Evolutionary conservation across 2,888 invertebrate species (phyloP).

Genomic region (Nasonovia ribisnigri): DNA sequence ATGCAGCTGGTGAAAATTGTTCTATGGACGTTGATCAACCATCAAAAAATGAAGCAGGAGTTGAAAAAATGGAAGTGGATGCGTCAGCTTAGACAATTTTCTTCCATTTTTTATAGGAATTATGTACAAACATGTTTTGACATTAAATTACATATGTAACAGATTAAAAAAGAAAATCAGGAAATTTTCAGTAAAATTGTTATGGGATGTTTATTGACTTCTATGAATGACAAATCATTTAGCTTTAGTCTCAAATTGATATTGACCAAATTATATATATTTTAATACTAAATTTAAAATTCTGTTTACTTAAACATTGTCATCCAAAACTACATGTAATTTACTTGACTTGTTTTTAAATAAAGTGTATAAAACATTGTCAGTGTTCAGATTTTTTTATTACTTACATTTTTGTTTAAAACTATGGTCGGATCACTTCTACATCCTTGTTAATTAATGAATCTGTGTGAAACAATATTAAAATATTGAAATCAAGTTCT

Average conservation of each 20-base stretch:
- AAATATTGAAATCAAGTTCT: neutral
- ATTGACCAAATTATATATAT: constrained; percentile 33
- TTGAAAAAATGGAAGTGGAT: constrained; percentile 63
- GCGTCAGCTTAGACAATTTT: constrained; percentile 33
- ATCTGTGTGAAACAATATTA: neutral
- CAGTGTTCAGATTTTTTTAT: neutral
- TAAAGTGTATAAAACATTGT: constrained; percentile 30
- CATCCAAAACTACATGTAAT: neutral
- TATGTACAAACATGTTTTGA: constrained; percentile 63
- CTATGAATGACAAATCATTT: constrained; percentile 40
- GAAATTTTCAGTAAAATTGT: constrained; percentile 9
- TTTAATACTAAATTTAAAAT: neutral
- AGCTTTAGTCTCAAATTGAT: neutral
- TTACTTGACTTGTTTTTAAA: constrained; percentile 23
- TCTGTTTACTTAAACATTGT: constrained; percentile 7
- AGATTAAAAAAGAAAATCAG: constrained; percentile 15
- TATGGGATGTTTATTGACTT: neutral
- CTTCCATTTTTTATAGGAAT: constrained; percentile 14
- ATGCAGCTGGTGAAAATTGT: neutral
- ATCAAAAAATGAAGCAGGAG: neutral
- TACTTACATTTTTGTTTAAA: neutral
- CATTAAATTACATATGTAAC: neutral
- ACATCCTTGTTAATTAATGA: neutral
- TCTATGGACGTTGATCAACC: constrained; percentile 54
- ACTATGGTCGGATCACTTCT: neutral